Percentiles rank a stretch among this genome's conserved stretches.
Evolutionary conservation across 1,140 invertebrate species (phyloP).

Genomic region (Limonius californicus): DNA sequence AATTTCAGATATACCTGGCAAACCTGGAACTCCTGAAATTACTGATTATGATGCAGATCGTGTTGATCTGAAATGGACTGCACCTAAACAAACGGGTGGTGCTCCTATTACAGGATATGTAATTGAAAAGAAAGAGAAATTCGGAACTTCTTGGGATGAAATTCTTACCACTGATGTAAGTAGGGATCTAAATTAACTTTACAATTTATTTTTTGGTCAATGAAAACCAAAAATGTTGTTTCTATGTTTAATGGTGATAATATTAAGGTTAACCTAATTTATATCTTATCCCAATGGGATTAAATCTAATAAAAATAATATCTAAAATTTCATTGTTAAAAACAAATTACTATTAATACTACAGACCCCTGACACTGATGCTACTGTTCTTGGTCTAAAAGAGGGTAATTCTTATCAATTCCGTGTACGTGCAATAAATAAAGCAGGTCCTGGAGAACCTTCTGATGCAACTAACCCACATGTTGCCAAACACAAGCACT

Average conservation of each 20-base stretch:
- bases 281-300: no score
- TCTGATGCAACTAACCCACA: constrained; percentile 86
- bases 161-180: constrained; percentile 71
- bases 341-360: constrained; percentile 18
- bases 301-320: no score
- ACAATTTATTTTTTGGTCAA: no score
- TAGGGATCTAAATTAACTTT: constrained; percentile 15
- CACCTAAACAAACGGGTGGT: constrained; percentile 85
- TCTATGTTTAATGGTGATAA: no score
- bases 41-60: constrained; percentile 92
- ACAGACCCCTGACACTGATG: constrained; percentile 74
- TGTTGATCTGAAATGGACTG: constrained; percentile 90
- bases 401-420: constrained; percentile 94
- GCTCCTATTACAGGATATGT: constrained; percentile 94
- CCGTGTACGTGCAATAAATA: constrained; percentile 88
- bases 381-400: constrained; percentile 77
- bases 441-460: constrained; percentile 87
- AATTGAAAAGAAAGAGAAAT: constrained; percentile 96
- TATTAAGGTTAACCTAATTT: no score
- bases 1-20: constrained; percentile 64
- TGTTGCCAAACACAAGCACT: constrained; percentile 82
- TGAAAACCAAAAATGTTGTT: no score
- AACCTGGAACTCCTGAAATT: constrained; percentile 84
- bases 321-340: no score
- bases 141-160: constrained; percentile 83